phyloP scores from a whole-genome alignment of 2,113 vertebrate genomes.

The Elaphurus davidianus region DNA sequence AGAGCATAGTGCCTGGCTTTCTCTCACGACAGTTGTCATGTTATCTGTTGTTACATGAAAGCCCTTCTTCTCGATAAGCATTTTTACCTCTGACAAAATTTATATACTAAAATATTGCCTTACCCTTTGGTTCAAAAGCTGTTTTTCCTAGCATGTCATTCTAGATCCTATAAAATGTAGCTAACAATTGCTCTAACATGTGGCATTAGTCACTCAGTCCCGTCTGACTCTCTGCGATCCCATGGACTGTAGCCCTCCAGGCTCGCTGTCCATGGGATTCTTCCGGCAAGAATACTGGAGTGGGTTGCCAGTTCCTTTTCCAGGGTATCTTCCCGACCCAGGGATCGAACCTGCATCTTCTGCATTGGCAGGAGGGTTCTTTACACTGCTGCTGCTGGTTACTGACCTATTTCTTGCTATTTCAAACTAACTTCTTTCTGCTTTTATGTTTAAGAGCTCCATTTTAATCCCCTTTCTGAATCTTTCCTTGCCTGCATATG shows the following conservation, averaged over 20 bases:
- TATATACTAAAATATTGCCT: background rate
- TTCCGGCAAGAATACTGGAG: background rate
- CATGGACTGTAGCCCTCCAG: background rate
- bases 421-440: conserved; percentile 27
- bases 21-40: background rate
- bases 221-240: background rate
- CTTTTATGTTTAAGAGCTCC: background rate
- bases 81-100: background rate
- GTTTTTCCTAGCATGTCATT: background rate
- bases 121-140: conserved; percentile 34
- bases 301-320: background rate
- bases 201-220: background rate
- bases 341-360: background rate
- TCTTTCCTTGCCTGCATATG: background rate
- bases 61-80: background rate
- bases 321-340: background rate
- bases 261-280: background rate
- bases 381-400: background rate
- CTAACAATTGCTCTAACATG: background rate
- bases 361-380: background rate
- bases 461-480: background rate
- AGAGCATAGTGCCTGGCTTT: background rate
- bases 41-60: background rate
- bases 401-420: background rate
- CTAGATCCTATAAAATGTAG: background rate